A percentile compares a stretch with the other conserved stretches of the same genome.
These are phyloP conservation scores for Harlomillsia oculata DNA, from an alignment of 1,140 invertebrate genomes.

Conservation along the genomic window DNA sequence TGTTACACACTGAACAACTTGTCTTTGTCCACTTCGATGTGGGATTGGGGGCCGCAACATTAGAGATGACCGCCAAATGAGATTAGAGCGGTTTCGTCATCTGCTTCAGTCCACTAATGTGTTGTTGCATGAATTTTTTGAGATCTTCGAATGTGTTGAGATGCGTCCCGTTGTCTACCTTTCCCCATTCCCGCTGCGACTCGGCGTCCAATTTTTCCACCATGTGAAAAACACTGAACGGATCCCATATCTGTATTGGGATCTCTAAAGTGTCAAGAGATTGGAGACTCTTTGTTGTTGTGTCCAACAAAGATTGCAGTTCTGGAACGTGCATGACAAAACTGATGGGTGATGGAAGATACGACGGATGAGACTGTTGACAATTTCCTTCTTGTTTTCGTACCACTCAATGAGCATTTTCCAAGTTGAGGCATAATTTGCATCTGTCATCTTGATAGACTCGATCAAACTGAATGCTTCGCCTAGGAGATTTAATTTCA, in stretches of 20 bases:
- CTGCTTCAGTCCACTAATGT: no score
- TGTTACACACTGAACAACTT: no score
- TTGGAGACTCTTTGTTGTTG: background rate
- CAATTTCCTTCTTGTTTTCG: background rate
- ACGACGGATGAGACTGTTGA: background rate
- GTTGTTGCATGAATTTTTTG: no score
- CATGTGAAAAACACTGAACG: background rate
- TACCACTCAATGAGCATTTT: background rate
- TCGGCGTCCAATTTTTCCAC: constrained; percentile 9
- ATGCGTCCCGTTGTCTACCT: no score
- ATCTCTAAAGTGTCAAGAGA: background rate
- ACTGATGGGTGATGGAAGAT: background rate
- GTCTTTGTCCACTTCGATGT: no score
- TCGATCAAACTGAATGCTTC: background rate
- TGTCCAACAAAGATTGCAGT: background rate
- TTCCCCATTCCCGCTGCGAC: constrained; percentile 4
- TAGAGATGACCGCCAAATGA: no score
- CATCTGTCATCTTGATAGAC: background rate
- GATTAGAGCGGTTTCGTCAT: no score
- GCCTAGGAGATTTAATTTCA: background rate
- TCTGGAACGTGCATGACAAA: background rate
- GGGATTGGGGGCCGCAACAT: no score
- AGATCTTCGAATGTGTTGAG: no score
- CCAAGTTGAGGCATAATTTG: constrained; percentile 11
- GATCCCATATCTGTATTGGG: constrained; percentile 15